Conservation (phyloP, 2,113 vertebrate species). For the Ahaetulla prasina region DNA sequence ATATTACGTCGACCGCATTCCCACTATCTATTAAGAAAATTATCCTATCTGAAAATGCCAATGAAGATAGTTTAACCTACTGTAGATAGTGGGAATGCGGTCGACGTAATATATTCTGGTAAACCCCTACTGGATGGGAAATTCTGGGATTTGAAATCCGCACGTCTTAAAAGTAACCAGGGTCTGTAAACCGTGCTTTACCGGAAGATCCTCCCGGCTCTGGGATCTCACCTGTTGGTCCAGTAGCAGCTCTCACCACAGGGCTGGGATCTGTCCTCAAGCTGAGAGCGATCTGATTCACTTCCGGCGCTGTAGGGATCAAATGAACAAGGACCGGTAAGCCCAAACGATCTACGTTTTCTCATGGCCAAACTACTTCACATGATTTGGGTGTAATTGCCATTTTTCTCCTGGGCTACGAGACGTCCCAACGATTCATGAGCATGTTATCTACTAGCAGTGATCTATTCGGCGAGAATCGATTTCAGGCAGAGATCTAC, state of each 20-base stretch:
- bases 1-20: no score
- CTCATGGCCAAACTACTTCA: background rate
- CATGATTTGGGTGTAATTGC: no score
- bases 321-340: background rate
- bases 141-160: background rate
- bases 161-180: background rate
- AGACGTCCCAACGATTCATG: background rate
- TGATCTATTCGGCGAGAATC: background rate
- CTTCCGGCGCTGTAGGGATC: background rate
- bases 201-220: background rate
- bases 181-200: background rate
- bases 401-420: no score
- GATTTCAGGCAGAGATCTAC: background rate
- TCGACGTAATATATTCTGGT: background rate
- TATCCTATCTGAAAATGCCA: no score
- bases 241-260: no score
- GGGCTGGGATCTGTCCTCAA: background rate
- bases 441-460: background rate
- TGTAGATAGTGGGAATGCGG: no score
- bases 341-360: accelerated
- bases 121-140: background rate
- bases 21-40: no score
- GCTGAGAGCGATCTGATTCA: background rate
- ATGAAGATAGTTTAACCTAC: no score
- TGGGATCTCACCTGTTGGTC: background rate